These are phyloP conservation scores for Agriopis marginaria DNA, from an alignment of 2,888 invertebrate species.

Conservation along the genomic window DNA sequence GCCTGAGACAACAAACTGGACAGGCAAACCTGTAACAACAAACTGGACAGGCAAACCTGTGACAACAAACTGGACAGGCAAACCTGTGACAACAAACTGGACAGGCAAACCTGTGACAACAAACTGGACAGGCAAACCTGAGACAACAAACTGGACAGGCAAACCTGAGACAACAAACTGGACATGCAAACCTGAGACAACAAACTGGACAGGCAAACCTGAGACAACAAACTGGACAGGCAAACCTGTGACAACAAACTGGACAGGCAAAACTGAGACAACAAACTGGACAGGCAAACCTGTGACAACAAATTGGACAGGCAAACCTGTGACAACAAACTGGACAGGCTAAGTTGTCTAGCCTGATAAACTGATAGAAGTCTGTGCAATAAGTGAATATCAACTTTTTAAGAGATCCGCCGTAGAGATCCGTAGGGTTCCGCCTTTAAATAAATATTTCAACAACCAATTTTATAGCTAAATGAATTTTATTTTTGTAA, in stretches of 20 bases:
- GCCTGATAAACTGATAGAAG: too few relatives aligned
- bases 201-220: too few relatives aligned
- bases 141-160: not conserved
- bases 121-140: not conserved
- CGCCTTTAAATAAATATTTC: not conserved
- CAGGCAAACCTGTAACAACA: not conserved
- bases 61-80: not conserved
- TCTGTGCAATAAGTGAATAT: not conserved
- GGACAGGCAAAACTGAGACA: too few relatives aligned
- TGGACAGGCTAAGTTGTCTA: too few relatives aligned
- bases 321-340: too few relatives aligned
- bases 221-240: too few relatives aligned
- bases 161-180: not conserved
- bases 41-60: too few relatives aligned
- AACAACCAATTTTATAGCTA: not conserved
- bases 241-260: too few relatives aligned
- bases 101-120: not conserved
- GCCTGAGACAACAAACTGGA: not conserved
- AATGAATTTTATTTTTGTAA: not conserved
- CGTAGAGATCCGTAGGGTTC: too few relatives aligned
- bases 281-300: too few relatives aligned
- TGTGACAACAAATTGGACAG: too few relatives aligned
- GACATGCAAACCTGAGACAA: not conserved
- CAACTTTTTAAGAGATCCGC: too few relatives aligned
- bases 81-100: not conserved